Evolutionary conservation across 2,113 vertebrate genomes (phyloP).

Genomic region (Pycnonotus jocosus): DNA sequence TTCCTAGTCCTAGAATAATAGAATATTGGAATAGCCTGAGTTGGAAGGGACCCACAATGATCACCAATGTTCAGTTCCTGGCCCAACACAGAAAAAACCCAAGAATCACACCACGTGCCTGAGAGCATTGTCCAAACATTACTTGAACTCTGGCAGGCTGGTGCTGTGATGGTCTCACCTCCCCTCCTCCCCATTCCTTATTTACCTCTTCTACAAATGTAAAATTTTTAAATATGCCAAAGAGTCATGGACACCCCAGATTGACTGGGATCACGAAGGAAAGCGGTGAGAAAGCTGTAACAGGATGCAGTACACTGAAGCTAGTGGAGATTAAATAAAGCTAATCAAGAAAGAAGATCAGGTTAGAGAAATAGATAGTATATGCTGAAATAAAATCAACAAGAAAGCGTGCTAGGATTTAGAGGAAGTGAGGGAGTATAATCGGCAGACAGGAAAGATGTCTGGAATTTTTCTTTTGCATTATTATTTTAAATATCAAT

Average conservation of each 20-base stretch:
- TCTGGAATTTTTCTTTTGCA: slow-evolving; percentile 32
- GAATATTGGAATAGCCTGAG: background rate
- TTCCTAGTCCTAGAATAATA: background rate
- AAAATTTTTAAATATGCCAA: background rate
- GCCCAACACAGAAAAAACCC: background rate
- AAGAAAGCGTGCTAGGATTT: background rate
- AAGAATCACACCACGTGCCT: background rate
- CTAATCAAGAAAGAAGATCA: background rate
- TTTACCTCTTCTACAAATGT: background rate
- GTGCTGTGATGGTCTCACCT: background rate
- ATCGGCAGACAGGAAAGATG: background rate
- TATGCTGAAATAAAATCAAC: background rate
- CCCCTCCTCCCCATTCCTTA: background rate
- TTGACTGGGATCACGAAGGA: background rate
- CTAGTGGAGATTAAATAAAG: background rate
- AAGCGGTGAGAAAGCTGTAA: background rate
- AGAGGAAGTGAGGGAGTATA: background rate
- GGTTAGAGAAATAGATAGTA: background rate
- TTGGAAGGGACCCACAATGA: background rate
- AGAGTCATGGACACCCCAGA: background rate
- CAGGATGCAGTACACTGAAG: background rate
- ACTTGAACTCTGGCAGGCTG: background rate
- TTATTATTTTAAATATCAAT: slow-evolving; percentile 40
- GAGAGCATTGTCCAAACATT: background rate
- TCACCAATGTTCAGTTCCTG: background rate